Conservation (phyloP, 2,113 vertebrate species). For the Formicarius rufipectus region DNA sequence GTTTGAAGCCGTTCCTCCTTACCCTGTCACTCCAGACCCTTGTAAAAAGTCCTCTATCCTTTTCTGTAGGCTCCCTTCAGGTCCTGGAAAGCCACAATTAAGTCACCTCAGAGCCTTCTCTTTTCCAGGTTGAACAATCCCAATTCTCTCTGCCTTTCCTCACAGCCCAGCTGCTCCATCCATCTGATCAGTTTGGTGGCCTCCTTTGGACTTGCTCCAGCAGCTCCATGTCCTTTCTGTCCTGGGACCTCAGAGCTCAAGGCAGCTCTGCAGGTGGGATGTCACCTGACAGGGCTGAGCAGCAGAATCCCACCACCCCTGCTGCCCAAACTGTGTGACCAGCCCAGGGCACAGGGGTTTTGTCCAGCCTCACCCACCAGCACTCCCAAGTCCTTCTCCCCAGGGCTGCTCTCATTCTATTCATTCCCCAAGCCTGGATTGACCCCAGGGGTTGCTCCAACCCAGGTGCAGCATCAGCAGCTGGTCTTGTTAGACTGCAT, state of each 20-base stretch:
- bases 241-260: neutral
- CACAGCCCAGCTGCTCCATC: neutral
- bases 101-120: neutral
- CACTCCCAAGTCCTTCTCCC: neutral
- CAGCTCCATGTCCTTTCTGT: neutral
- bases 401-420: neutral
- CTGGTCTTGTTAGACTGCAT: neutral
- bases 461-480: neutral
- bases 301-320: too few relatives aligned
- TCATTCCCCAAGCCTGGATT: neutral
- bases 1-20: neutral
- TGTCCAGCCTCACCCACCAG: neutral
- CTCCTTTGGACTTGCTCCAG: neutral
- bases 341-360: neutral
- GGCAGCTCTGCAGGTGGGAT: neutral
- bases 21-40: neutral
- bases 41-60: neutral
- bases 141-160: neutral
- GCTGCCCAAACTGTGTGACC: neutral
- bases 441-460: neutral
- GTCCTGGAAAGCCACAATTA: neutral
- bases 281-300: neutral
- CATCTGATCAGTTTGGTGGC: neutral
- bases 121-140: neutral
- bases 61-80: neutral